These are phyloP conservation scores for Metalampra italica DNA, from an alignment of 2,888 invertebrate species.

Conservation along the genomic window DNA sequence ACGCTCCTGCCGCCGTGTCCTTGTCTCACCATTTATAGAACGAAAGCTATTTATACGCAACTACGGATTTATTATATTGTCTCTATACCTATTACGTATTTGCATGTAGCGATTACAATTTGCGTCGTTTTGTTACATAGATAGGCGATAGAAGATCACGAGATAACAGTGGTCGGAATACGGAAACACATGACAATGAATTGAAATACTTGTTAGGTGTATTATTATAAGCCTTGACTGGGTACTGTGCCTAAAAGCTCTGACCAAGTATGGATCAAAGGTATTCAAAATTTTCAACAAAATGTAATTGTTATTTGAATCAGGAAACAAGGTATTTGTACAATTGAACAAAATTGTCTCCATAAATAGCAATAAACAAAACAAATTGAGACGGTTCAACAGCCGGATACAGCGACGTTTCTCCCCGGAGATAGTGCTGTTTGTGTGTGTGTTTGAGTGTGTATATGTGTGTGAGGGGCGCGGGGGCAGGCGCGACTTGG, in stretches of 20 bases:
- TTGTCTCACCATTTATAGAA: constrained; percentile 1
- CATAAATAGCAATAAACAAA: background rate
- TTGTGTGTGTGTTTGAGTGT: too few relatives aligned
- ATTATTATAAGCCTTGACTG: too few relatives aligned
- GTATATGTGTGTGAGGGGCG: constrained; percentile 17
- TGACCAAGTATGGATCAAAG: too few relatives aligned
- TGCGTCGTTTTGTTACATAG: background rate
- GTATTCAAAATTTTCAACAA: too few relatives aligned
- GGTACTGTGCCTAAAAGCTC: too few relatives aligned
- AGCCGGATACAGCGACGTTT: constrained; percentile 19
- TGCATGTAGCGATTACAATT: background rate
- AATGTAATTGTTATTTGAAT: background rate
- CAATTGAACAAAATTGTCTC: background rate
- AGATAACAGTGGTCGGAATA: background rate
- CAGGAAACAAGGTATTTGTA: background rate
- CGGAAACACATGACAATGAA: too few relatives aligned
- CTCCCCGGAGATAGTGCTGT: constrained; percentile 16
- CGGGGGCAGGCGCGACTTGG: constrained; percentile 38
- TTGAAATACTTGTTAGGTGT: too few relatives aligned
- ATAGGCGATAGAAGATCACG: constrained; percentile 1
- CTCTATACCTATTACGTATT: background rate
- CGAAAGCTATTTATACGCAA: background rate
- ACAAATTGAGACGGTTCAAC: constrained; percentile 1
- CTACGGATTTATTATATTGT: background rate
- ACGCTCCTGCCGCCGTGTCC: constrained; percentile 9